Evolutionary conservation across 37 sponge, comb jelly and placozoan genomes (phyloP).

Genomic region (Aphrocallistes beatrix): DNA sequence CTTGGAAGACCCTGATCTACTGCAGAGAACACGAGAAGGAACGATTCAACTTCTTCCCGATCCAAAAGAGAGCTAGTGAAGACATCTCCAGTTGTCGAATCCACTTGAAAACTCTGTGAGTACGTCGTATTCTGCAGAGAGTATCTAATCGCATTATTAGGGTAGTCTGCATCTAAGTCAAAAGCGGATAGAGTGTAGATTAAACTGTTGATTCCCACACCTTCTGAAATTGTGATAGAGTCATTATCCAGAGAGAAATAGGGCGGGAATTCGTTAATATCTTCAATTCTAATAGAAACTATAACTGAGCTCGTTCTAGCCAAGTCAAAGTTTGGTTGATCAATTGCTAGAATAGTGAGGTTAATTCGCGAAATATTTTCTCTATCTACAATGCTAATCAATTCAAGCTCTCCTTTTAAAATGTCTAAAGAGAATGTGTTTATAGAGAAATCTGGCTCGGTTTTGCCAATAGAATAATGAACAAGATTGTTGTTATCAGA

Average conservation of each 20-base stretch:
- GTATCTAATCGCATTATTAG: neutral
- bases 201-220: neutral
- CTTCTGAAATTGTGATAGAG: neutral
- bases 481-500: slow-evolving; percentile 2
- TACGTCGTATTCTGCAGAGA: neutral
- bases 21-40: neutral
- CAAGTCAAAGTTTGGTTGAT: neutral
- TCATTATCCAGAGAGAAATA: neutral
- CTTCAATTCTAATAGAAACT: neutral
- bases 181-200: neutral
- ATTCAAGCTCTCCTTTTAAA: neutral
- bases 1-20: neutral
- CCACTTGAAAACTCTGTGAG: neutral
- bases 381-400: neutral
- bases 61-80: neutral
- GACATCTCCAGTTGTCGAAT: neutral
- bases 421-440: neutral
- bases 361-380: neutral
- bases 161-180: neutral
- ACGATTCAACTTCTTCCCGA: neutral
- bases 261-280: neutral
- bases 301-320: neutral
- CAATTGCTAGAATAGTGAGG: neutral
- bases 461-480: neutral
- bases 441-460: neutral